Evolutionary conservation across 35 echinoderm and acorn worm genomes (phyloP).

Genomic region (Heliocidaris tuberculata): DNA sequence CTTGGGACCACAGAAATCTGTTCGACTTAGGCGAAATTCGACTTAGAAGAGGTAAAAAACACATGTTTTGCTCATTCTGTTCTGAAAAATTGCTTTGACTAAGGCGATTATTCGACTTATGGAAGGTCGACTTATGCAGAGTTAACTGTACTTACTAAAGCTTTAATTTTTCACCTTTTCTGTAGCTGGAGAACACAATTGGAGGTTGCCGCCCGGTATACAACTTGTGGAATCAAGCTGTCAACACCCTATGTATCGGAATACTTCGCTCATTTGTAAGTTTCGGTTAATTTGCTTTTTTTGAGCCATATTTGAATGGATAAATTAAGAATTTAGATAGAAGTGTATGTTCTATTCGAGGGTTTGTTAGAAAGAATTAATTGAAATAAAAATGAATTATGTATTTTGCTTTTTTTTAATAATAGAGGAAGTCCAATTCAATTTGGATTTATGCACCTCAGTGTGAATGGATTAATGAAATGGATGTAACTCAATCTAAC

Average conservation of each 20-base stretch:
- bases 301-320: background rate
- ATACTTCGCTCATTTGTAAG: conserved; percentile 91
- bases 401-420: background rate
- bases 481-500: too few species aligned
- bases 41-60: too few species aligned
- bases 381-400: background rate
- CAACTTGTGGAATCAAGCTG: conserved; percentile 72
- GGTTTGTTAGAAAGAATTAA: background rate
- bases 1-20: too few species aligned
- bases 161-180: background rate
- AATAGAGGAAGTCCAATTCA: background rate
- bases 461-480: too few species aligned
- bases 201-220: conserved; percentile 82
- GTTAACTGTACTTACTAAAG: too few species aligned
- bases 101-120: too few species aligned
- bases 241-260: conserved; percentile 75
- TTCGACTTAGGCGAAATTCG: too few species aligned
- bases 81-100: too few species aligned
- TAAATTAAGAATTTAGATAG: background rate
- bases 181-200: conserved; percentile 70
- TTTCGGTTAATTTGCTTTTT: background rate
- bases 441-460: background rate
- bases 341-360: background rate
- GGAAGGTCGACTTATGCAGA: too few species aligned
- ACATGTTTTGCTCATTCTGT: too few species aligned